Base-by-base conservation (phyloP, 1,140 invertebrate species). In the Aphis craccivora region DNA sequence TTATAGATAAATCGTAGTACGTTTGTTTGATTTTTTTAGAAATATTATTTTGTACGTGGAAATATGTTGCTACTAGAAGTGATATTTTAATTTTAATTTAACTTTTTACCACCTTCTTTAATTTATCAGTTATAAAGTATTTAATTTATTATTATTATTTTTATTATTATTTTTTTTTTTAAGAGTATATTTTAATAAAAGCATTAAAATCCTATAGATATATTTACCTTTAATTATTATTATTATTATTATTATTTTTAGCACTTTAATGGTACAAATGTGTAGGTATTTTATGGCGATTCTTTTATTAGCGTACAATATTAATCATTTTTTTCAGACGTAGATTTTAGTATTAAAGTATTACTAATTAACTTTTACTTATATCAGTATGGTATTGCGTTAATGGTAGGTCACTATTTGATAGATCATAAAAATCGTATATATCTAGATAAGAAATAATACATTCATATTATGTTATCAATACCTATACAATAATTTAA, bases 51-150 rank as follows among this genome's bases (percentile, higher is more conserved):
- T 76, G 60, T 76, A 76, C 60, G 30, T 76, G 60, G 5, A 76
- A 76, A 76, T n/a, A 76, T 76, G 60, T 76, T 30, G n/a, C 30
- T 76, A 76, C 4, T 11, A 67, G 14, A 76, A 76, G 14, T 76
- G 30, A n/a, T 76, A 76, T 76, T 76, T 76, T 67, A 67, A 30
- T 67, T 67, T 67, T 67, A 76, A 76, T 76, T n/a, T 76, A 76
- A n/a, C 60, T n/a, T n/a, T n/a, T 76, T 76, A 76, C 30, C 9
- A 35, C 60, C 30, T 67, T n/a, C 60, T 76, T 4, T 76, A n/a
- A 76, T 76, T 76, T 76, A 76, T 76, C 60, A 76, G 30, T 76
- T 76, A 76, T n/a, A 76, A 76, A n/a, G n/a, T 76, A n/a, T n/a
- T 76, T 76, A 76, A 76, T 76, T 67, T 67, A 67, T 40, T n/a